phyloP scores from a whole-genome alignment of 2,888 invertebrate genomes.

The Orthosia gothica region DNA sequence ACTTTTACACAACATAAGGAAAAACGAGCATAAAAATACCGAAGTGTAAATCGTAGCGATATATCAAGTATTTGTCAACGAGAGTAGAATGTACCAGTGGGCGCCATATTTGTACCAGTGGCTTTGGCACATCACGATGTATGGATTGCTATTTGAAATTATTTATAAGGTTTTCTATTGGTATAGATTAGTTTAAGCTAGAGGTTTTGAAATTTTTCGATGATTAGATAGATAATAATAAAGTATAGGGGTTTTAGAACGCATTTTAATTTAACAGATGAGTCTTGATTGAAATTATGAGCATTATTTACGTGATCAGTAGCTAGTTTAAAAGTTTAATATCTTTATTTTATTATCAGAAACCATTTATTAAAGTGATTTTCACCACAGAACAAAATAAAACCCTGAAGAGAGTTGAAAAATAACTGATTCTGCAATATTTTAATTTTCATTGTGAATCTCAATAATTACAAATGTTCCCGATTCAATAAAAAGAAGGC shows the following conservation, averaged over 20 bases:
- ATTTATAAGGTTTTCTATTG: slow-evolving; percentile 29
- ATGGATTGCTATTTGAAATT: slow-evolving; percentile 38
- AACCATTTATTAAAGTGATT: not conserved
- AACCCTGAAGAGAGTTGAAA: not conserved
- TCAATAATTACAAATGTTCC: not conserved
- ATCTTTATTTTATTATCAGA: not conserved
- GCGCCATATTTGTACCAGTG: slow-evolving; percentile 42
- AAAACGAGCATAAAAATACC: slow-evolving; percentile 38
- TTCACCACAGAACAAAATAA: not conserved
- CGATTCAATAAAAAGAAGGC: slow-evolving; percentile 7
- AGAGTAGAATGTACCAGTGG: slow-evolving; percentile 38
- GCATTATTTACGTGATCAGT: not conserved
- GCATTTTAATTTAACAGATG: no score
- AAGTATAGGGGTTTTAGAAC: no score
- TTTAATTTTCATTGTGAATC: not conserved
- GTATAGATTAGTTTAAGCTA: slow-evolving; percentile 6
- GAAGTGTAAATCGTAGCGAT: slow-evolving; percentile 14
- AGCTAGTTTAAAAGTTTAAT: not conserved
- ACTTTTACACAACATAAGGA: slow-evolving; percentile 40
- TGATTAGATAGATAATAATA: no score
- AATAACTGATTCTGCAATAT: not conserved
- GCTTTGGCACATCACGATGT: slow-evolving; percentile 38
- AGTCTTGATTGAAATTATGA: no score
- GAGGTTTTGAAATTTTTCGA: not conserved
- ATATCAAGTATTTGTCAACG: slow-evolving; percentile 37